A percentile compares a stretch with the other conserved stretches of the same genome.
phyloP scores from a whole-genome alignment of 2,888 invertebrate species.

The Chrysotoxum bicinctum region DNA sequence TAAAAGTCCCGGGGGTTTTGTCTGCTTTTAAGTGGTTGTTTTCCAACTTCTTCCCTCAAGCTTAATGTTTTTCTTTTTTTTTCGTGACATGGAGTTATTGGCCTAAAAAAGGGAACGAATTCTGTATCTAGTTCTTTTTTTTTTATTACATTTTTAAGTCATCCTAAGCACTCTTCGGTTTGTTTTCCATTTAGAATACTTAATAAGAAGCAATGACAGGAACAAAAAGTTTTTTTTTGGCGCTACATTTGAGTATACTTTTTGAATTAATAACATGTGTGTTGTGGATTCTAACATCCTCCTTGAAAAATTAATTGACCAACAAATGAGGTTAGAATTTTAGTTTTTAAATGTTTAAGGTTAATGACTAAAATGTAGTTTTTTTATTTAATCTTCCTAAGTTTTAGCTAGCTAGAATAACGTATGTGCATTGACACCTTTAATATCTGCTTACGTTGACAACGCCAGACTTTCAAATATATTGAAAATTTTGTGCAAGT shows the following conservation, averaged over 20 bases:
- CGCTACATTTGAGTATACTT: constrained; percentile 21
- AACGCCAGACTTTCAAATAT: no score
- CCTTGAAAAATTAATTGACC: constrained; percentile 34
- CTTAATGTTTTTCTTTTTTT: neutral
- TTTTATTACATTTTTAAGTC: neutral
- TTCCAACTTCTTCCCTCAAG: neutral
- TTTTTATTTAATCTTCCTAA: no score
- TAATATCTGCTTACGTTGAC: no score
- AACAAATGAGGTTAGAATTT: constrained; percentile 33
- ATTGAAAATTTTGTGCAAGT: no score
- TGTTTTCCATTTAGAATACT: constrained; percentile 2
- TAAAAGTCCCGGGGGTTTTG: neutral
- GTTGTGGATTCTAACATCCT: constrained; percentile 35
- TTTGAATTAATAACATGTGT: constrained; percentile 26
- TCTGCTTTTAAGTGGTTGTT: neutral
- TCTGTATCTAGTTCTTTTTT: neutral
- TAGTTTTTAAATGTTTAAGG: no score
- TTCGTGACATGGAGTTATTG: neutral
- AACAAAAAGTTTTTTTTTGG: constrained; percentile 6
- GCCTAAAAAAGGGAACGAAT: neutral
- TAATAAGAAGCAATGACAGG: neutral
- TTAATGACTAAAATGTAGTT: no score
- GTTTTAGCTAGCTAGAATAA: no score
- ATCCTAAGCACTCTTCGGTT: neutral
- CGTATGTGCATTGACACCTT: no score